Evolutionary conservation across 2,888 invertebrate genomes (phyloP).

Genomic region (Acrobasis repandana): DNA sequence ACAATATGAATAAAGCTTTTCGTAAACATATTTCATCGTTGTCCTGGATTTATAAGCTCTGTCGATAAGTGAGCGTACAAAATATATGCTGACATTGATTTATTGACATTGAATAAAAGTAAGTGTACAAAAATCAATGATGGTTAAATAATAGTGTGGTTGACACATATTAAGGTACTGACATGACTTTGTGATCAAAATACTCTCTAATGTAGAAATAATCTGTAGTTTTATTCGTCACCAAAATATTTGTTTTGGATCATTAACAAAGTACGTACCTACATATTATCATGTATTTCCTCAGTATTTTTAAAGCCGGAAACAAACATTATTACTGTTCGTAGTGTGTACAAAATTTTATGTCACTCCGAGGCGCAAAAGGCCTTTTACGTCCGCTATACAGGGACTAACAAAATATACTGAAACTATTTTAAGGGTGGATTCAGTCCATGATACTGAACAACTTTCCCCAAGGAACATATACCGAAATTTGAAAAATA

Average conservation of each 20-base stretch:
- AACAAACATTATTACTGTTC: too few relatives aligned
- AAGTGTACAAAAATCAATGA: not conserved
- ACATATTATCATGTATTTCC: too few relatives aligned
- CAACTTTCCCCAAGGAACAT: too few relatives aligned
- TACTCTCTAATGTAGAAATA: conserved; percentile 4
- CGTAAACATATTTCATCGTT: conserved; percentile 11
- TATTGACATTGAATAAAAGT: conserved; percentile 8
- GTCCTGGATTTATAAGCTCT: conserved; percentile 16
- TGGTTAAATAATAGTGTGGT: conserved; percentile 9
- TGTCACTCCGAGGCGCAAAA: too few relatives aligned
- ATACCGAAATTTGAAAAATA: too few relatives aligned
- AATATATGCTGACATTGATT: conserved; percentile 4
- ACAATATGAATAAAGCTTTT: not conserved
- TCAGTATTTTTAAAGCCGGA: too few relatives aligned
- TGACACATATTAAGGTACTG: not conserved
- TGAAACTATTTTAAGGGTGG: too few relatives aligned
- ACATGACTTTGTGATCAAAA: not conserved
- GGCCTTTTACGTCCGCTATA: too few relatives aligned
- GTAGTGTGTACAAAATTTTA: too few relatives aligned
- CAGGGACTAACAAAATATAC: too few relatives aligned
- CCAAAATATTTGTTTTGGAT: not conserved
- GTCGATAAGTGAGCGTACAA: conserved; percentile 5
- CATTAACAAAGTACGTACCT: not conserved
- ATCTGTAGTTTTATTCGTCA: not conserved
- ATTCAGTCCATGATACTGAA: too few relatives aligned